Evolutionary conservation across 2,888 invertebrate genomes (phyloP).

Genomic region (Selenia dentaria): DNA sequence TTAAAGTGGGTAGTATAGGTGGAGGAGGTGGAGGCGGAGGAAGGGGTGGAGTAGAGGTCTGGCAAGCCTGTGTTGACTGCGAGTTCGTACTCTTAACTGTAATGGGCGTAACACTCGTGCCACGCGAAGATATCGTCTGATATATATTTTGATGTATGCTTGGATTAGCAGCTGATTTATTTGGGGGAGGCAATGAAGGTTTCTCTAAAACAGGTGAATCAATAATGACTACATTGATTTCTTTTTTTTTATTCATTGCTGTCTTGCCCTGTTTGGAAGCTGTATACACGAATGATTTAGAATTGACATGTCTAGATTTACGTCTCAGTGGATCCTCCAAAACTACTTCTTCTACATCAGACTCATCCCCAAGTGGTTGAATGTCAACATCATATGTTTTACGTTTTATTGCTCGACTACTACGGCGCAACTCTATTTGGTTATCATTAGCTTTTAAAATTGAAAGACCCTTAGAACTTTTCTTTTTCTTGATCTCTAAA

Average conservation of each 20-base stretch:
- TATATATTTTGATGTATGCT: constrained; percentile 80
- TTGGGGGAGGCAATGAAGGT: constrained; percentile 85
- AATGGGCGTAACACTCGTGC: constrained; percentile 70
- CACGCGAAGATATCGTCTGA: constrained; percentile 73
- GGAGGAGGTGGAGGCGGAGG: too few relatives aligned
- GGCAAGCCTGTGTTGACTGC: constrained; percentile 42
- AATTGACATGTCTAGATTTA: constrained; percentile 40
- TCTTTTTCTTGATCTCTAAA: constrained; percentile 20
- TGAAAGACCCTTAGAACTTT: constrained; percentile 20
- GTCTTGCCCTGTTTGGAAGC: constrained; percentile 77
- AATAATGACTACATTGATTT: constrained; percentile 90
- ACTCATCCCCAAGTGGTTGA: constrained; percentile 83
- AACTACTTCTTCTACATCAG: constrained; percentile 87
- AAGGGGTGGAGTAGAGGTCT: too few relatives aligned
- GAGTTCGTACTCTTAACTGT: constrained; percentile 50
- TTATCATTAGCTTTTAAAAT: constrained; percentile 31
- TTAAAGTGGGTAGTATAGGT: constrained; percentile 91
- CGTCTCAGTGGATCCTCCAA: constrained; percentile 82
- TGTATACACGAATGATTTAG: constrained; percentile 83
- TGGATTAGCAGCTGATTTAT: constrained; percentile 49
- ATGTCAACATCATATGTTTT: constrained; percentile 82
- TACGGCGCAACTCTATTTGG: constrained; percentile 54
- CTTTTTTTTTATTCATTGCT: constrained; percentile 84
- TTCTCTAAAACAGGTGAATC: constrained; percentile 89
- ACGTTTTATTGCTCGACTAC: constrained; percentile 76